These are phyloP conservation scores for Nebria ingens DNA, from an alignment of 1,140 invertebrate genomes.

Conservation along the genomic window DNA sequence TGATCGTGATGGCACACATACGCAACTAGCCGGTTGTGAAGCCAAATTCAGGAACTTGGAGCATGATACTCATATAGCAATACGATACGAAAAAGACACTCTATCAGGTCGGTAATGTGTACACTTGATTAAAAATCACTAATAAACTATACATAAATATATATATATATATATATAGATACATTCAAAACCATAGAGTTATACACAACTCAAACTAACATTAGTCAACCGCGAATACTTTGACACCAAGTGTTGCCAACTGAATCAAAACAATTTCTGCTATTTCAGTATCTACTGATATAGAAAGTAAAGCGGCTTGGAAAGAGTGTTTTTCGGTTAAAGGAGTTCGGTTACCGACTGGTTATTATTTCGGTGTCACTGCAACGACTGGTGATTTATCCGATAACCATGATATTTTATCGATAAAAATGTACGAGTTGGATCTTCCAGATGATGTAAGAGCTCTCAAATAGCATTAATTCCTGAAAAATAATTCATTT, in stretches of 20 bases:
- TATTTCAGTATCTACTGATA: conserved; percentile 73
- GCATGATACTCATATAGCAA: conserved; percentile 81
- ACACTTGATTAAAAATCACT: not conserved
- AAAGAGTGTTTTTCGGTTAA: conserved; percentile 86
- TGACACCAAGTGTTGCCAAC: too few species aligned
- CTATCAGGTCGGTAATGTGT: conserved; percentile 55
- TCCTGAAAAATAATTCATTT: too few species aligned
- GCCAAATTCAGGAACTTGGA: conserved; percentile 89
- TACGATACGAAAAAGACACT: conserved; percentile 84
- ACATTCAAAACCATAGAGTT: too few species aligned
- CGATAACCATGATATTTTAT: conserved; percentile 94
- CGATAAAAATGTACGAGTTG: conserved; percentile 83
- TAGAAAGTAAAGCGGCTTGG: conserved; percentile 87
- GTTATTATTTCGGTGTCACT: conserved; percentile 89
- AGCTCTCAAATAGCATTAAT: too few species aligned
- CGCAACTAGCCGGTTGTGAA: conserved; percentile 88
- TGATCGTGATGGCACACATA: conserved; percentile 96
- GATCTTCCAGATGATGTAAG: conserved; percentile 63
- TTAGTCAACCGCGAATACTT: too few species aligned
- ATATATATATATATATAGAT: too few species aligned
- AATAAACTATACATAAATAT: too few species aligned
- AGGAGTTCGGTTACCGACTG: conserved; percentile 85
- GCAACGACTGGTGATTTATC: conserved; percentile 94
- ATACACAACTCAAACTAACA: too few species aligned
- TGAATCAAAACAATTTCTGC: not conserved